Evolutionary conservation across 2,888 invertebrate species (phyloP), one percentile per base, ranked within the genome.

Genomic region (Phlogophora meticulosa): DNA sequence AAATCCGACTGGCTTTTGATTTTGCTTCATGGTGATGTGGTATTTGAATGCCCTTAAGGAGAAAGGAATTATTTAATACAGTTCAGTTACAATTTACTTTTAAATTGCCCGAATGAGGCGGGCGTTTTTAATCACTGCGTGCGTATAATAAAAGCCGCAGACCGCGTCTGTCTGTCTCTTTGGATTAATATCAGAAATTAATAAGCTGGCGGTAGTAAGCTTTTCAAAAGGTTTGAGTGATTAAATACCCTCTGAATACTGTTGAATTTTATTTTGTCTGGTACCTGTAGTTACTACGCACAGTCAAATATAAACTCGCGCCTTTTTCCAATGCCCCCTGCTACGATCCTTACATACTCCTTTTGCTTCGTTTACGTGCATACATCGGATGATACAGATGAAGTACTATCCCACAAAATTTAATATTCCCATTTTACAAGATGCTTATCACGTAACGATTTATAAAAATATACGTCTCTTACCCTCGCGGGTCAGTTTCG

Each of bases 61-160:
- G 57, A 45, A 61, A 65, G 55, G 80, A 76, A 79, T 79, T 79
- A 76, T 72, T 72, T 76, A 76, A 79, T 74, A 62, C 55, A 56
- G 59, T 75, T 62, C 80, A 76, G n/a, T 74, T 67, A 76, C 79
- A 79, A 74, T 76, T 76, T 76, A 63, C 78, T 73, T 78, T 73
- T 74, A 58, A 76, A 74, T 62, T 76, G 46, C 34, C 43, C 34
- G 59, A 79, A 76, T 40, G 76, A 74, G 32, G 46, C 75, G 68
- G 51, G 42, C 22, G 55, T 40, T 59, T 78, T 66, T 67, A 79
- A 76, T 75, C 58, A 57, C 61, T 20, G 24, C 17, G 45, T 48
- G 34, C 32, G 48, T 34, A 36, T 34, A 49, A 40, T 57, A 28
- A 51, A 55, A 49, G 69, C 59, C 17, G n/a, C 34, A 22, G 40